phyloP scores from a whole-genome alignment of 2,888 invertebrate species.

The Acronicta aceris region DNA sequence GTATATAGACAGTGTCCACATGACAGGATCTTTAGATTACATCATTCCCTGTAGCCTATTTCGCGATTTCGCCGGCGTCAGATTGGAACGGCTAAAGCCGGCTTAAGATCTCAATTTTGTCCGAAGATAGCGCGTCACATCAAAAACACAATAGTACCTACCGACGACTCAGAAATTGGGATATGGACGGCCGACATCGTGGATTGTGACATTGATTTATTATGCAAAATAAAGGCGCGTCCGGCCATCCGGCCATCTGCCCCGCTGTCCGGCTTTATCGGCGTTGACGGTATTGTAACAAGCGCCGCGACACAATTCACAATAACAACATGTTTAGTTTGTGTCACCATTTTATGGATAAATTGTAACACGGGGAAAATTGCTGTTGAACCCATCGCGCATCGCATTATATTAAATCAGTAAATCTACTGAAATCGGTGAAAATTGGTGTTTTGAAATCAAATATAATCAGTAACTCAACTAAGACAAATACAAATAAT shows the following conservation, averaged over 20 bases:
- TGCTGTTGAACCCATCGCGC: background rate
- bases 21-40: background rate
- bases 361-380: conserved; percentile 3
- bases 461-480: too few relatives aligned
- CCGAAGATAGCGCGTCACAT: conserved; percentile 36
- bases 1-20: background rate
- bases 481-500: too few relatives aligned
- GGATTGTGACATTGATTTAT: conserved; percentile 66
- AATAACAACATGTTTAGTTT: conserved; percentile 15
- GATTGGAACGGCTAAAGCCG: conserved; percentile 1
- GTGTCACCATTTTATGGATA: conserved; percentile 7
- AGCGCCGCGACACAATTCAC: conserved; percentile 15
- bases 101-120: conserved; percentile 35
- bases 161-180: conserved; percentile 49
- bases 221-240: conserved; percentile 64
- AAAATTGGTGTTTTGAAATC: too few relatives aligned
- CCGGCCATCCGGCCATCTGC: conserved; percentile 9
- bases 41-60: background rate
- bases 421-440: background rate
- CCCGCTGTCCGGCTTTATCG: conserved; percentile 25
- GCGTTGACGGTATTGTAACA: conserved; percentile 22
- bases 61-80: background rate
- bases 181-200: conserved; percentile 46
- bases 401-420: conserved; percentile 1
- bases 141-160: conserved; percentile 43